Base-by-base conservation (phyloP, 2,797 vertebrate genomes). In the Tinamus major region DNA sequence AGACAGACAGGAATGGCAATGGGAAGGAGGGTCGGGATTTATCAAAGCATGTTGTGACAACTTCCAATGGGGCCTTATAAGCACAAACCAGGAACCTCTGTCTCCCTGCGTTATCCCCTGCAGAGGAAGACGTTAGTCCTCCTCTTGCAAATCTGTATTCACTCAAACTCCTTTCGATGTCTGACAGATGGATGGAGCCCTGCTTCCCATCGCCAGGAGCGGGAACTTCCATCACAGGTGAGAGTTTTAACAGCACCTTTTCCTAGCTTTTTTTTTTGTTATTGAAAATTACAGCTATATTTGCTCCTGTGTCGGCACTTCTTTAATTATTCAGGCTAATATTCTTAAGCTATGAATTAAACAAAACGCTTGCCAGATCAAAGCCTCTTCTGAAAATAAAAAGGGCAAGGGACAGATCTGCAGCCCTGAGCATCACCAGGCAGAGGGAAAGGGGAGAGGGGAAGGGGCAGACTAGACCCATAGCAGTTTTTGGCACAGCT, bases 251-350 rank as follows among this genome's bases (percentile, higher is more conserved):
- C 18, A 20, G 75, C 65, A 72, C 42, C 29, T 80, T 89, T 92
- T 83, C 39, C 12, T 74, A 27, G 64, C 65, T 90, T 90, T 82
- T 93, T 92, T 95, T 71, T 17, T 49, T 26, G 15, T 56, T 82
- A 78, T 83, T 2, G 0, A 88, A 93, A 94, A 92, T 85, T 82
- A 72, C 62, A 85, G 84, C 86, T 87, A 23, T 91, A 85, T 92
- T 96, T 95, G 81, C 91, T 90, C 82, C 94, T 75, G 26, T 13
- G n/a, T 63, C 90, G 65, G 51, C 1, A 4, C 17, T 53, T 91
- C 80, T 86, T 94, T 79, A 93, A 93, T 94, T 92, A 95, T 89
- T 94, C 92, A 83, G 65, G 75, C 39, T 94, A 93, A 94, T 90
- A 89, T 68, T 80, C 62, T 78, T 75, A 92, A 88, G 78, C 39